Conservation (phyloP, 2,113 vertebrate species). For the Mungos mungo region DNA sequence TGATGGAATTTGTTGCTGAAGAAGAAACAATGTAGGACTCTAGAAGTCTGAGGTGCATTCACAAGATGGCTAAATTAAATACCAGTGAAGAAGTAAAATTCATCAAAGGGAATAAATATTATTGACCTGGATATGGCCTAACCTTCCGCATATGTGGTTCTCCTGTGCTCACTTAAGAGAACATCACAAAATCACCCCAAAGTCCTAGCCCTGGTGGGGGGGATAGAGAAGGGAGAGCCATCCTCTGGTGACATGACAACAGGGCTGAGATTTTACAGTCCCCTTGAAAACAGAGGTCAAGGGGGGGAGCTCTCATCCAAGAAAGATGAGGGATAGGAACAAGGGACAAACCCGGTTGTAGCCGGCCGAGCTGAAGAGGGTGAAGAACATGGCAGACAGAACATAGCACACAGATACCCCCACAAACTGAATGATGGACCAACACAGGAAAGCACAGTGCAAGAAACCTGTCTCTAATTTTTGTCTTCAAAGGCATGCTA, state of each 20-base stretch:
- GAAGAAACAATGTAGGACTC: neutral
- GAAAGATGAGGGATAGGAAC: neutral
- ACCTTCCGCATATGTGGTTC: neutral
- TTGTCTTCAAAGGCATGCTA: neutral
- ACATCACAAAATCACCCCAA: neutral
- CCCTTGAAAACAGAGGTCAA: neutral
- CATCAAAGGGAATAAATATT: neutral
- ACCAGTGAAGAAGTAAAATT: neutral
- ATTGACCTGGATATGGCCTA: neutral
- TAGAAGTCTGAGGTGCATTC: neutral
- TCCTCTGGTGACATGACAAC: neutral
- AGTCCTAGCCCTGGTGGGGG: neutral
- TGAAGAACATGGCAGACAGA: neutral
- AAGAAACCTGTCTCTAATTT: neutral
- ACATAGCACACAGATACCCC: neutral
- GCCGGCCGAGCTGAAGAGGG: neutral
- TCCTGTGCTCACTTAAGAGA: neutral
- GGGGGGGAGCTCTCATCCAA: neutral
- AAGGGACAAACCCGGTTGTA: neutral
- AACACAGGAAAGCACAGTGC: fast-evolving
- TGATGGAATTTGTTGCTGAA: neutral
- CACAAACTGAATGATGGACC: neutral
- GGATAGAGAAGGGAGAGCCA: neutral
- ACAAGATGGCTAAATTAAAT: neutral
- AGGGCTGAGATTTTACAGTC: neutral